Evolutionary conservation across 2,888 invertebrate genomes (phyloP).

Genomic region (Erynnis tages): DNA sequence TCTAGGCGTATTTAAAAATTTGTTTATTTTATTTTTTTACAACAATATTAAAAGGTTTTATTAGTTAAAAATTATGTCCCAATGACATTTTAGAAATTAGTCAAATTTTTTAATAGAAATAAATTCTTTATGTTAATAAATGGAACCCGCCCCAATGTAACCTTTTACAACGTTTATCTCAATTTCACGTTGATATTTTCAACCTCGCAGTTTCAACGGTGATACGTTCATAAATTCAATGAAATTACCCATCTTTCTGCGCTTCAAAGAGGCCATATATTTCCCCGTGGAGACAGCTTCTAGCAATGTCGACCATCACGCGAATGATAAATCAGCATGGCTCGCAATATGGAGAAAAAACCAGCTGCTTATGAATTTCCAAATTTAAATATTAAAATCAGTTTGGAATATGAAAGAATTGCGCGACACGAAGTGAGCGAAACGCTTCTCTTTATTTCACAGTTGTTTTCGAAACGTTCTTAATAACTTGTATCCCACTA

Average conservation of each 20-base stretch:
- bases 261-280: conserved; percentile 78
- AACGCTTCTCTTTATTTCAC: not conserved
- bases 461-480: no score
- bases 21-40: no score
- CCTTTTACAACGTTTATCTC: conserved; percentile 58
- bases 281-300: conserved; percentile 66
- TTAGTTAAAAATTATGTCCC: no score
- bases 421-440: not conserved
- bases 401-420: conserved; percentile 18
- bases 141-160: conserved; percentile 24
- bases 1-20: no score
- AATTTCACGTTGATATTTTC: conserved; percentile 66
- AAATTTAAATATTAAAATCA: conserved; percentile 35
- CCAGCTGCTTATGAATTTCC: conserved; percentile 43
- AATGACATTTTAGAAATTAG: no score
- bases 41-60: no score
- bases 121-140: not conserved
- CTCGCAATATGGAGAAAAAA: conserved; percentile 48
- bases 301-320: conserved; percentile 71
- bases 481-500: no score
- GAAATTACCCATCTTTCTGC: conserved; percentile 79
- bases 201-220: conserved; percentile 64
- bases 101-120: no score
- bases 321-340: conserved; percentile 72
- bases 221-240: conserved; percentile 78